These are phyloP conservation scores for Ammodramus savannarum DNA, from an alignment of 2,113 vertebrate genomes.

Conservation along the genomic window DNA sequence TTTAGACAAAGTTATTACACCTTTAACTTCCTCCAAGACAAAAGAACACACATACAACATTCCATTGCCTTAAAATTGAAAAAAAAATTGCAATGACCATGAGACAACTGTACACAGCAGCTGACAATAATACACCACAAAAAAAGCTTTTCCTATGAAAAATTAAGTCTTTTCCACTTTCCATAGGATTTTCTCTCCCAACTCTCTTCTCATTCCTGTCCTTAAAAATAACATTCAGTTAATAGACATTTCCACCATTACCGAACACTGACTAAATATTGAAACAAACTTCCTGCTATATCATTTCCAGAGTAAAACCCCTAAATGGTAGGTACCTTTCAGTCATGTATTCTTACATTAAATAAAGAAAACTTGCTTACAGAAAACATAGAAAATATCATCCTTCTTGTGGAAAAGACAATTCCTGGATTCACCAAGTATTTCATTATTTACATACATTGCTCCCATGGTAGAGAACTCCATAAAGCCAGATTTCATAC, in stretches of 20 bases:
- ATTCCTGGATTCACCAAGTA: not conserved
- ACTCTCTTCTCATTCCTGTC: not conserved
- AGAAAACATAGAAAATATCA: not conserved
- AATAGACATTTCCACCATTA: not conserved
- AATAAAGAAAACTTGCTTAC: not conserved
- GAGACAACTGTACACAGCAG: not conserved
- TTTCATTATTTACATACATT: not conserved
- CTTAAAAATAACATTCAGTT: not conserved
- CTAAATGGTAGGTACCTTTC: not conserved
- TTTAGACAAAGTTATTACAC: not conserved
- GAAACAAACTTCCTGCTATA: not conserved
- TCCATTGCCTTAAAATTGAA: not conserved
- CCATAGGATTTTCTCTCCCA: not conserved
- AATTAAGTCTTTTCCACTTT: not conserved
- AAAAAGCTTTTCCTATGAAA: not conserved
- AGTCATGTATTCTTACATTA: not conserved
- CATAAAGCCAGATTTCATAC: not conserved
- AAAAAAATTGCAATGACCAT: not conserved
- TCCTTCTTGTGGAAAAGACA: not conserved
- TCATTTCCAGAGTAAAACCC: not conserved
- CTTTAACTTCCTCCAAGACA: not conserved
- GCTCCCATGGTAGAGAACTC: not conserved
- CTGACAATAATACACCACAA: not conserved
- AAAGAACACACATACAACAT: not conserved
- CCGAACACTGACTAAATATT: not conserved